Percentiles rank a stretch among this genome's conserved stretches.
Conservation (phyloP, 2,888 invertebrate species). For the Meloe dianella region DNA sequence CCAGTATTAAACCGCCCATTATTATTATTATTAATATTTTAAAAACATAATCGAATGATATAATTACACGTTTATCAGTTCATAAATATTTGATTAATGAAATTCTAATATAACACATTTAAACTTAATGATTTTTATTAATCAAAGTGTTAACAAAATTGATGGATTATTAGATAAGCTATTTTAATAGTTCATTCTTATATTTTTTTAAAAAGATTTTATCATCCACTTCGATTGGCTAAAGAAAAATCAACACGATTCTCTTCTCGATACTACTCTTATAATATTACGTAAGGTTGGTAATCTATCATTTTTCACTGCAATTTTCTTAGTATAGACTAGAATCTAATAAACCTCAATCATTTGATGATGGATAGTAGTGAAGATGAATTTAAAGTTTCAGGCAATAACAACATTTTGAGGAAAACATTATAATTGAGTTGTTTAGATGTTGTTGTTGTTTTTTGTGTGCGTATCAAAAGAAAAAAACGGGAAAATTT, state of each 20-base stretch:
- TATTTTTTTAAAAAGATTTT: background rate
- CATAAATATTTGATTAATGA: constrained; percentile 23
- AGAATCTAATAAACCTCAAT: background rate
- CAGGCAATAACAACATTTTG: background rate
- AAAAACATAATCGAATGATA: background rate
- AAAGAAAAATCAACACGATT: background rate
- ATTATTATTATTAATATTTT: background rate
- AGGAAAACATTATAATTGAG: background rate
- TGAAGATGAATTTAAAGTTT: background rate
- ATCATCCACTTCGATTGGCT: background rate
- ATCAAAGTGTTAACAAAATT: constrained; percentile 8
- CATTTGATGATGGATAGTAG: background rate
- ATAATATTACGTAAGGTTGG: background rate
- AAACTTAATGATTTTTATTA: background rate
- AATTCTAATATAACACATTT: background rate
- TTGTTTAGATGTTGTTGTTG: background rate
- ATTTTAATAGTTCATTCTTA: background rate
- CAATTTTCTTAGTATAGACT: background rate
- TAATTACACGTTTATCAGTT: constrained; percentile 22
- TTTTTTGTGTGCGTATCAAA: background rate
- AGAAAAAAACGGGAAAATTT: background rate
- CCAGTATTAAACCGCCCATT: background rate
- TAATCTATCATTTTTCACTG: constrained; percentile 9
- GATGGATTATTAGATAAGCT: background rate
- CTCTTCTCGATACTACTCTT: background rate